These are phyloP conservation scores for Acleris emargana DNA, from an alignment of 2,888 invertebrate species.

Conservation along the genomic window DNA sequence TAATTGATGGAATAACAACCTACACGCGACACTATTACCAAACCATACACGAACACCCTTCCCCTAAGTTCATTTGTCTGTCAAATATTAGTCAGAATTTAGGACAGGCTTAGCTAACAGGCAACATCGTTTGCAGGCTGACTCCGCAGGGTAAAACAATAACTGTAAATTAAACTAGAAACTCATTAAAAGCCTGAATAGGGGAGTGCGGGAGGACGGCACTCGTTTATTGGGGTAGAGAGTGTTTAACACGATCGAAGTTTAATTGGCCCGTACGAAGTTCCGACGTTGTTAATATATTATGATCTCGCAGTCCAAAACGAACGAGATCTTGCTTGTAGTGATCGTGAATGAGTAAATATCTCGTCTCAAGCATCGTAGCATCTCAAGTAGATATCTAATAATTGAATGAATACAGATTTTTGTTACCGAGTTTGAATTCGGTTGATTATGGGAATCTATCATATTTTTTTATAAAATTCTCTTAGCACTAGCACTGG, in stretches of 20 bases:
- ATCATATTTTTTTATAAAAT: neutral
- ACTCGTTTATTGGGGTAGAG: constrained; percentile 47
- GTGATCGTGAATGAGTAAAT: constrained; percentile 19
- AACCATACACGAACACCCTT: constrained; percentile 19
- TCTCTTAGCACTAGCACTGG: neutral
- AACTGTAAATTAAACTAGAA: constrained; percentile 77
- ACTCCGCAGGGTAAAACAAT: constrained; percentile 74
- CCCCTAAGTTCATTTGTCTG: constrained; percentile 33
- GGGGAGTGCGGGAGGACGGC: constrained; percentile 50
- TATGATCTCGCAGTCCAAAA: constrained; percentile 38
- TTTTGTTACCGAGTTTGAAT: neutral
- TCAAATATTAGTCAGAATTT: constrained; percentile 35
- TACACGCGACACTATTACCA: constrained; percentile 5
- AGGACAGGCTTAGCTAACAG: constrained; percentile 28
- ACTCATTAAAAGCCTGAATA: constrained; percentile 72
- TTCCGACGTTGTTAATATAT: constrained; percentile 49
- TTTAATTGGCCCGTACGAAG: constrained; percentile 64
- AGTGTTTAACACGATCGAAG: constrained; percentile 67
- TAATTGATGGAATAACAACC: constrained; percentile 9
- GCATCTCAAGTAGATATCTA: constrained; percentile 2
- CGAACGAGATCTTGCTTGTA: constrained; percentile 31
- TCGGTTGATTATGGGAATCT: neutral
- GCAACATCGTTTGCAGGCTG: constrained; percentile 56
- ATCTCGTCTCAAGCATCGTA: too few relatives aligned
- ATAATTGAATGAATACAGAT: neutral